These are phyloP conservation scores for Plemyria rubiginata DNA, from an alignment of 2,888 invertebrate species.

Conservation along the genomic window DNA sequence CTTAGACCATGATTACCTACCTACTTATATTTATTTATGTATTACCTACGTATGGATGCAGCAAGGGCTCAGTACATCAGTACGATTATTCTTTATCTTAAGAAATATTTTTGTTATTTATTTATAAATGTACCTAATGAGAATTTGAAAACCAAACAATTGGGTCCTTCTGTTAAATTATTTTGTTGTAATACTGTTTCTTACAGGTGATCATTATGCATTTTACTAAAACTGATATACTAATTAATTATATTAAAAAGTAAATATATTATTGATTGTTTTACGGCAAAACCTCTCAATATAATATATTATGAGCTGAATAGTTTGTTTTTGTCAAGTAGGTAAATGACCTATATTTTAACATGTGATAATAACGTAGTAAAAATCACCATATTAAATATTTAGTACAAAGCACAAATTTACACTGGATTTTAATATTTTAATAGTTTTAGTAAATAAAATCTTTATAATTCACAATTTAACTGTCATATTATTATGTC, in stretches of 20 bases:
- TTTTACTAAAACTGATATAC: slow-evolving; percentile 34
- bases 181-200: slow-evolving; percentile 47
- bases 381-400: neutral
- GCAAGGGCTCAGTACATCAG: neutral
- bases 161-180: slow-evolving; percentile 39
- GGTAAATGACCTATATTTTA: neutral
- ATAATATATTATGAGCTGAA: neutral
- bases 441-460: no score
- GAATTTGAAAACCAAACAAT: slow-evolving; percentile 11
- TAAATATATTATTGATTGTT: neutral
- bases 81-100: slow-evolving; percentile 6
- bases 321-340: neutral
- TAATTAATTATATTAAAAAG: no score
- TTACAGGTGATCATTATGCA: slow-evolving; percentile 41
- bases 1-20: neutral
- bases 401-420: slow-evolving; percentile 3
- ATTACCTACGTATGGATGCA: neutral
- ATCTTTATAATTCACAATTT: no score
- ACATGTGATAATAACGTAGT: neutral
- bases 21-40: neutral
- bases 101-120: neutral
- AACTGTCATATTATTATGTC: no score
- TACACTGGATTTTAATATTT: no score
- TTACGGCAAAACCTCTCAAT: no score
- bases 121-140: slow-evolving; percentile 1